Evolutionary conservation across 2,797 vertebrate genomes (phyloP), one percentile per base, ranked within the genome.

Genomic region (Poecilia picta): DNA sequence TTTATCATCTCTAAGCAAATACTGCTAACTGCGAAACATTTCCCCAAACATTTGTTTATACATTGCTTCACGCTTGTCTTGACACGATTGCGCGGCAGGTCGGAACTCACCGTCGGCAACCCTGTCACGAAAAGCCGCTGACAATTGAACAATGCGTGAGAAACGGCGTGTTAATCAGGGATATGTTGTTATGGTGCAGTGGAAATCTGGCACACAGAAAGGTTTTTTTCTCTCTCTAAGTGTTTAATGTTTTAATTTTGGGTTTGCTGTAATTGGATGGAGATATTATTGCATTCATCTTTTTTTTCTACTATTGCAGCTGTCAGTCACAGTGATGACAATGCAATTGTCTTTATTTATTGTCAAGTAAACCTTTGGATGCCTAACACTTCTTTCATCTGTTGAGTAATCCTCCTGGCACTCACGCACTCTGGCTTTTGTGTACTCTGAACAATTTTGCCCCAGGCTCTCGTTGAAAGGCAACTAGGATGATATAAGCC

Each of bases 21-120:
- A 86, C 31, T 72, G 72, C 76, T 78, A 74, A 80, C 86, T 75
- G 80, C 74, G 43, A 91, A 91, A 81, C 82, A 82, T 72, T 84
- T 87, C 89, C 81, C 64, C 64, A 88, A 92, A 90, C 83, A 88
- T 90, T 91, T 89, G 83, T 89, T 91, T 89, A 86, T 64, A 82
- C 82, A 85, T 86, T 1, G 55, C 64, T 74, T 81, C 1, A 15
- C 83, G 76, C 89, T 89, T 87, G 89, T 87, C 82, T 74, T 81
- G 79, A 89, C 88, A 80, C 12, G 79, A 83, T 74, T 28, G 72
- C 64, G n/a, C 66, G 47, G 84, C 84, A 77, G 78, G 79, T 64
- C 78, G 77, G 64, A 76, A 79, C 49, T 70, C 51, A 72, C 71
- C 31, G 72, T 64, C 10, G 46, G 49, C 77, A 49, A 71, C 77